Evolutionary conservation across 2,888 invertebrate species (phyloP).

Genomic region (Eulithis testata): DNA sequence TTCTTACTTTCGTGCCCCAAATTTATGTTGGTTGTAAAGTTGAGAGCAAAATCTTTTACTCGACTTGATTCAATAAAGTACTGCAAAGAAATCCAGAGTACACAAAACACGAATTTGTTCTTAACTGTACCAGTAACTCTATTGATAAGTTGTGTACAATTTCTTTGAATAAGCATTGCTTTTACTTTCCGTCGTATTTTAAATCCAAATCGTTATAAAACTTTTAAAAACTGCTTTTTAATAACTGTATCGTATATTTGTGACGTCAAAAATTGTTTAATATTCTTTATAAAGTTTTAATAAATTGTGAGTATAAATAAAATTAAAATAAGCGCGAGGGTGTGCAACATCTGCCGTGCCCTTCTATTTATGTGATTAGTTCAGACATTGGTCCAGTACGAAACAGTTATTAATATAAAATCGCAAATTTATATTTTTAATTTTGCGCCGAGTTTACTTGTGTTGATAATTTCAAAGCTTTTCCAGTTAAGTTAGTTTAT

Average conservation of each 20-base stretch:
- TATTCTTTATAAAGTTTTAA: conserved; percentile 18
- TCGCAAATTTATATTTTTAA: conserved; percentile 76
- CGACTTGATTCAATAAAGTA: not conserved
- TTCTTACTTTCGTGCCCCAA: not conserved
- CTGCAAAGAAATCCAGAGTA: not conserved
- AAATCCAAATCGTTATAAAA: not conserved
- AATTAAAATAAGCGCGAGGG: conserved; percentile 65
- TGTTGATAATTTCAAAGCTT: conserved; percentile 23
- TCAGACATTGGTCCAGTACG: conserved; percentile 64
- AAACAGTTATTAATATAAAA: conserved; percentile 72
- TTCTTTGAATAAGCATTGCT: not conserved
- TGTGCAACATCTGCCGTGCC: conserved; percentile 72
- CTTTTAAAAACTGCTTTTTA: conserved; percentile 61
- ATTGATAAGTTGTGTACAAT: not conserved
- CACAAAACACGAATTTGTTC: not conserved
- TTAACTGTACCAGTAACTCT: not conserved
- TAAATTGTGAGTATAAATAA: conserved; percentile 57
- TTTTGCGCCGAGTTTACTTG: conserved; percentile 42
- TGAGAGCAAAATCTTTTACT: conserved; percentile 28
- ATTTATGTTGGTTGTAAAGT: not conserved
- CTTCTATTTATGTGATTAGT: conserved; percentile 78
- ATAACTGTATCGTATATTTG: conserved; percentile 49
- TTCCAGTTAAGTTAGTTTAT: not conserved
- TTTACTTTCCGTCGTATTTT: not conserved
- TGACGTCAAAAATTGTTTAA: not conserved